phyloP scores from a whole-genome alignment of 2,797 vertebrate species.

The Girardinus metallicus region DNA sequence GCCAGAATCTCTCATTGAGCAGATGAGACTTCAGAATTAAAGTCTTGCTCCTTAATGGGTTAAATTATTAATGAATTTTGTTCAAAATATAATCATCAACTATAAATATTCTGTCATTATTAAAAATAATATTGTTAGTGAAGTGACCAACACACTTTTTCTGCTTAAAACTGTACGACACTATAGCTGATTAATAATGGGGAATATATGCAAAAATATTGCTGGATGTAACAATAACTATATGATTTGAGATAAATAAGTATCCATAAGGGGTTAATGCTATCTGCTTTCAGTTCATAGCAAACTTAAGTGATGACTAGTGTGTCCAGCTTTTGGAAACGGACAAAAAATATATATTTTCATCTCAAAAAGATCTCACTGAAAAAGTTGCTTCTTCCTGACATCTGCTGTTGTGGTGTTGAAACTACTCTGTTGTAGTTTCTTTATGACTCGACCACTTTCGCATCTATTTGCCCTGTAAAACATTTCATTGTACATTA shows the following conservation, averaged over 20 bases:
- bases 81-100: too few species aligned
- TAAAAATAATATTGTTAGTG: neutral
- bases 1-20: neutral
- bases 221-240: neutral
- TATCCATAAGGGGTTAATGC: neutral
- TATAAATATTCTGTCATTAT: neutral
- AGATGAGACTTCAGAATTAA: neutral
- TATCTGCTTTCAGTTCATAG: too few species aligned
- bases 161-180: neutral
- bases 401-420: neutral
- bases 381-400: neutral
- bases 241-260: neutral
- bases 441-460: neutral
- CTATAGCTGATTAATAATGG: neutral
- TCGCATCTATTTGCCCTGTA: neutral
- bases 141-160: neutral
- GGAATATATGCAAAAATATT: neutral
- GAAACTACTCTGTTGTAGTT: neutral
- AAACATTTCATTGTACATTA: neutral
- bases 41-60: neutral
- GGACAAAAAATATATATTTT: neutral
- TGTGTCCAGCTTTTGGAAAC: neutral
- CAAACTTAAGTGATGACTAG: neutral
- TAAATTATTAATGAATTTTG: neutral
- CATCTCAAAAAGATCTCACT: neutral